These are phyloP conservation scores for Podiceps cristatus DNA, from an alignment of 2,113 vertebrate species.

Conservation along the genomic window DNA sequence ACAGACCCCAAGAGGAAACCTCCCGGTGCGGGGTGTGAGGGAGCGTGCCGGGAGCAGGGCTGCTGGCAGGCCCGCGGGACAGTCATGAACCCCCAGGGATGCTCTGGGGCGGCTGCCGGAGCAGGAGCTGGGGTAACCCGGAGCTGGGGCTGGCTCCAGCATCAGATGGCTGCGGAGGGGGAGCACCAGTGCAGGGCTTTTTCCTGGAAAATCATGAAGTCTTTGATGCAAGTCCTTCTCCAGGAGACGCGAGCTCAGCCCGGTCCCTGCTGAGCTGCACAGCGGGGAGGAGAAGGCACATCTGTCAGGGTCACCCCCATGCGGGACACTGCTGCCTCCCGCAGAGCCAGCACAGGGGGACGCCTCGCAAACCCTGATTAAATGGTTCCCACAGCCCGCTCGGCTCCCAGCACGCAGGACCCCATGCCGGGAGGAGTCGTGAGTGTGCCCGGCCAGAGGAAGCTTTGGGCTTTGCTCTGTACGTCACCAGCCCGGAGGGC, in stretches of 20 bases:
- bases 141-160: not conserved
- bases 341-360: not conserved
- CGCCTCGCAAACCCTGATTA: not conserved
- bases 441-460: not conserved
- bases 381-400: not conserved
- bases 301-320: not conserved
- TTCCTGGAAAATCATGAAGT: not conserved
- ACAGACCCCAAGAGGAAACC: not conserved
- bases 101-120: rapidly evolving
- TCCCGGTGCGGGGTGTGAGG: not conserved
- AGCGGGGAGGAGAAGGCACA: not conserved
- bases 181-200: not conserved
- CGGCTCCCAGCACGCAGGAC: not conserved
- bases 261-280: not conserved
- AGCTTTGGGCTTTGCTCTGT: not conserved
- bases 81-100: not conserved
- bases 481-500: not conserved
- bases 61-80: rapidly evolving
- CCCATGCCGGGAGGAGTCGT: rapidly evolving
- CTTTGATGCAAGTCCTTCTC: not conserved
- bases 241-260: not conserved
- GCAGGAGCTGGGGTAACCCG: not conserved
- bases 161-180: not conserved
- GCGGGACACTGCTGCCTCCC: not conserved
- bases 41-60: not conserved